Base-by-base conservation (phyloP, 1,140 invertebrate genomes). In the Plodia interpunctella region DNA sequence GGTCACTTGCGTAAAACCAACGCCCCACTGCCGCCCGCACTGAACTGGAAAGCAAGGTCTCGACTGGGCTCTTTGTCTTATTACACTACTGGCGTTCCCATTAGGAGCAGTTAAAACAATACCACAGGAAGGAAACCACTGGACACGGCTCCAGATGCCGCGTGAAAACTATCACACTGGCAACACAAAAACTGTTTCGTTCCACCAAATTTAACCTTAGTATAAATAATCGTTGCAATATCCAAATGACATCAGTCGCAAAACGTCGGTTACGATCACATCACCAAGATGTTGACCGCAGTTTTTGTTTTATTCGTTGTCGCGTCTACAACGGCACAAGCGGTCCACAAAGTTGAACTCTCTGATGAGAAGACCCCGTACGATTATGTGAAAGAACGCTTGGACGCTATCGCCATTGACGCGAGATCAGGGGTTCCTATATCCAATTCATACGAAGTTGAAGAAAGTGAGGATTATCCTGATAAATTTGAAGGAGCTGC, bases 1-100 rank as follows among this genome's bases (percentile, higher is more conserved):
- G 66, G 58, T 60, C 59, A 57, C 69, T 89, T 87, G 80, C 83
- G 81, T 74, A 87, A 44, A 87, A 77, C 66, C 60, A 74, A 63
- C 72, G 79, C 73, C 80, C 80, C 79, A 81, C 76, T 82, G 80
- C 70, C 69, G 73, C 17, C 70, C 70, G 77, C 83, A 87, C 68
- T 87, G 75, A 76, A 87, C 77, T 87, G 87, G 83, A 87, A 89
- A 83, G 83, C 87, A 89, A 89, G 87, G 87, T 89, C 87, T 85
- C 64, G 75, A 69, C 72, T 72, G 65, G 59, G 65, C 68, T 73
- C 72, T 81, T 85, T 87, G 82, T 87, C 64, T 72, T 75, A 80
- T 78, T 86, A 72, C 73, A 74, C 59, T 70, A 64, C 77, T 79
- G 63, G 65, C 74, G 85, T 85, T 84, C 79, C 83, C 81, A 87